Conservation (phyloP, 1,140 invertebrate genomes). For the Megathymus violae region DNA sequence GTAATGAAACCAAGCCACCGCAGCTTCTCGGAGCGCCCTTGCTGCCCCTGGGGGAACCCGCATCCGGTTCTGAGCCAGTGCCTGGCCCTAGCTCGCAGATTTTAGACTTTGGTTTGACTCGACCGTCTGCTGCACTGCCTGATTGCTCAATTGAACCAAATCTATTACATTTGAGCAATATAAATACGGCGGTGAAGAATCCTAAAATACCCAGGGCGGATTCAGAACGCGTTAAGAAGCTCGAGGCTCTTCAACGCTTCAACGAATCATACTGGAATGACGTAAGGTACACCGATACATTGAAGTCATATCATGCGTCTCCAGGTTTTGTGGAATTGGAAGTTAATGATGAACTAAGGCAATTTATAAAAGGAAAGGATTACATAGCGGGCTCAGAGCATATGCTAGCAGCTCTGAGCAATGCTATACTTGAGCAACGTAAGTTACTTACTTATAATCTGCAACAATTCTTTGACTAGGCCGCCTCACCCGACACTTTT, state of each 20-base stretch:
- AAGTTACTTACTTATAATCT: constrained; percentile 25
- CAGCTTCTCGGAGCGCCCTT: not conserved
- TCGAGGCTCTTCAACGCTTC: constrained; percentile 31
- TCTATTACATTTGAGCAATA: not conserved
- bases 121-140: not conserved
- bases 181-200: constrained; percentile 1
- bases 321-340: constrained; percentile 37
- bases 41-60: not conserved
- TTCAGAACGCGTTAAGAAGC: constrained; percentile 1
- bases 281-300: constrained; percentile 33
- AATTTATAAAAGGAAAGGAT: constrained; percentile 31
- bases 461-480: constrained; percentile 25
- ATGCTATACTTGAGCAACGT: constrained; percentile 23
- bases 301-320: constrained; percentile 3
- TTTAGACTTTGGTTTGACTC: not conserved
- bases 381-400: constrained; percentile 21
- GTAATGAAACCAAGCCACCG: not conserved
- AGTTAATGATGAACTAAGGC: constrained; percentile 32
- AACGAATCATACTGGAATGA: constrained; percentile 26
- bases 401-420: constrained; percentile 23
- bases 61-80: not conserved
- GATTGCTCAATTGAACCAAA: not conserved
- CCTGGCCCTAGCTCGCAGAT: not conserved
- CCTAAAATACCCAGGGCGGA: not conserved
- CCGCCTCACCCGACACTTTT: constrained; percentile 6